Evolutionary conservation across 2,797 vertebrate species (phyloP).

Genomic region (Phaenicophaeus curvirostris): DNA sequence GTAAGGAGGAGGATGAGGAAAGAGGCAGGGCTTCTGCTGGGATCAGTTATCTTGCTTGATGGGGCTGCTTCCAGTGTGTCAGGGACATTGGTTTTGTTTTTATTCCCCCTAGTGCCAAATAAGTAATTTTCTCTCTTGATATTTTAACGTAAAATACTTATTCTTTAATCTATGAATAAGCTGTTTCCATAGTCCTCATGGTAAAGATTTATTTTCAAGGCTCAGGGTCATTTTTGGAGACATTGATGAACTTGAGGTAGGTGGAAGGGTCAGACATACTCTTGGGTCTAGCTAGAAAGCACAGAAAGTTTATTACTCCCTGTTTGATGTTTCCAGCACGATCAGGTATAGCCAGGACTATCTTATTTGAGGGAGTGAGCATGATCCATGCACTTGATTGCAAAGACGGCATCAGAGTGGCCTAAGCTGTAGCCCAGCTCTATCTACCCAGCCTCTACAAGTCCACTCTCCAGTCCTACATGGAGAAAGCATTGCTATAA

Average conservation of each 20-base stretch:
- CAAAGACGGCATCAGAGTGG: accelerated
- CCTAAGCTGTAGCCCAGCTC: not conserved
- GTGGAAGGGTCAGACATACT: accelerated
- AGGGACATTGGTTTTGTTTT: not conserved
- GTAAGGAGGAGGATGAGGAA: constrained; percentile 31
- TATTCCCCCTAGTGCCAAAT: not conserved
- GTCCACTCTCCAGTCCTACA: accelerated
- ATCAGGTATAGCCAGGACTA: accelerated
- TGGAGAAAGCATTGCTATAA: not conserved
- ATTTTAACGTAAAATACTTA: not conserved
- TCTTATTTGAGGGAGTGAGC: not conserved
- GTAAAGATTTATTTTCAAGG: not conserved
- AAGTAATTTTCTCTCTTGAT: not conserved
- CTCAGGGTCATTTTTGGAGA: not conserved
- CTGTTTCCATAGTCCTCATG: not conserved
- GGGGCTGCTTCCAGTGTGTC: not conserved
- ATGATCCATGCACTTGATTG: not conserved
- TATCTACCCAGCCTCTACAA: not conserved
- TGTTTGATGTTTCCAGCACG: not conserved
- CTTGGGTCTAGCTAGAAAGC: not conserved
- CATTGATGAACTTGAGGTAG: not conserved
- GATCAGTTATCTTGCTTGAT: not conserved
- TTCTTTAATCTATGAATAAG: not conserved
- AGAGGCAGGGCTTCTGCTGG: not conserved
- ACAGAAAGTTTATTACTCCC: not conserved